These are phyloP conservation scores for Reticulitermes speratus DNA, from an alignment of 1,140 invertebrate genomes.

Conservation along the genomic window DNA sequence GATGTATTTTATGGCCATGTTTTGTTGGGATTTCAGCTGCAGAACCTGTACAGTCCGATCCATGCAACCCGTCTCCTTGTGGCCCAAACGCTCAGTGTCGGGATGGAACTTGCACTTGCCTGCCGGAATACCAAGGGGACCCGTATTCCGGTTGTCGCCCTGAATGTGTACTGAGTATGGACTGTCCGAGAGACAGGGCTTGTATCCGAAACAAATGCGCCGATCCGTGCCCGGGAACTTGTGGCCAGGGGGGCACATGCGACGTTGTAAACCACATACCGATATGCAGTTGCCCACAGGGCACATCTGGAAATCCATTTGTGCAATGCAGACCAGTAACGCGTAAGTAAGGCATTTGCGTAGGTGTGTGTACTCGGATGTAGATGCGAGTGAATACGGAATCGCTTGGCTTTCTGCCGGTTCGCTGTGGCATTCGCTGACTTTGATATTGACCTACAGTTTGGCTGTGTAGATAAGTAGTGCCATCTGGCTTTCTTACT, in stretches of 20 bases:
- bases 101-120: constrained; percentile 46
- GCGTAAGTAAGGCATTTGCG: constrained; percentile 44
- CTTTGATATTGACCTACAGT: no score
- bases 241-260: constrained; percentile 43
- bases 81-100: constrained; percentile 47
- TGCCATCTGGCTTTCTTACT: no score
- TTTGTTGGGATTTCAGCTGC: constrained; percentile 37
- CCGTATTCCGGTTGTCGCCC: constrained; percentile 46
- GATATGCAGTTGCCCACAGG: constrained; percentile 42
- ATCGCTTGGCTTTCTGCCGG: no score
- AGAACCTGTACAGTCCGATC: constrained; percentile 42
- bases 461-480: no score
- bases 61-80: constrained; percentile 56
- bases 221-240: constrained; percentile 44
- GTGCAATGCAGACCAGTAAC: constrained; percentile 37
- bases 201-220: constrained; percentile 44
- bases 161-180: constrained; percentile 54
- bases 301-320: constrained; percentile 42
- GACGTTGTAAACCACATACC: constrained; percentile 38
- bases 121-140: constrained; percentile 43
- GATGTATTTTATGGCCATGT: constrained; percentile 11
- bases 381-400: no score
- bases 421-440: no score
- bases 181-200: constrained; percentile 58
- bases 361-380: no score